Evolutionary conservation across 2,888 invertebrate genomes (phyloP), one percentile per base, ranked within the genome.

Genomic region (Tortrix viridana): DNA sequence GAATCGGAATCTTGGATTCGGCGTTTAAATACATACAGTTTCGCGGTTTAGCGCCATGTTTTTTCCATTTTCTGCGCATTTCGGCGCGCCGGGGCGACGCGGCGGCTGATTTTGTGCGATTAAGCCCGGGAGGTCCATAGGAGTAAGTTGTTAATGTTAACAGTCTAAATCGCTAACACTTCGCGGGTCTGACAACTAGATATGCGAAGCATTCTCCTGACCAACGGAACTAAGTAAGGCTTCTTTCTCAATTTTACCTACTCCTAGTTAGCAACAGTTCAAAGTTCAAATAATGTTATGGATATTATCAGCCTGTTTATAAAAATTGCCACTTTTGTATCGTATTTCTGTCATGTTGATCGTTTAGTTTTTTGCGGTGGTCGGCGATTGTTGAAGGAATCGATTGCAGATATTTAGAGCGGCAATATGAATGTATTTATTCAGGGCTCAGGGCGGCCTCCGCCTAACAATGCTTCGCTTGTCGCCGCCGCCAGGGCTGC

Each of bases 391-490:
- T 69, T 74, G 76, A 79, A 54, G 61, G 80, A 78, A 84, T 83
- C 81, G 83, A 83, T 85, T 81, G 80, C 77, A 79, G 85, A 86
- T 89, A 88, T 90, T 90, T 88, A 86, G 87, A 89, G 91, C 90
- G 90, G 88, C 91, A 88, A 91, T 92, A 91, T 91, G 90, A 91
- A 91, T 91, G 91, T 91, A 92, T 92, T 92, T 92, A 92, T 92
- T 90, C 91, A 88, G 86, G 77, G 82, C 78, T 84, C 84, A 83
- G 88, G 88, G 86, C 89, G 88, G 88, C 83, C 88, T 85, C 81
- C 70, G 79, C 77, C 85, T 91, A 91, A 92, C 92, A 92, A 92
- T 92, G 91, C 89, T 88, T 85, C 85, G 91, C 88, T 90, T 91
- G 92, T 91, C 85, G 88, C 79, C 76, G 82, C 85, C 84, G 83